Conservation (phyloP, 1,140 invertebrate species). For the Sinella curviseta region DNA sequence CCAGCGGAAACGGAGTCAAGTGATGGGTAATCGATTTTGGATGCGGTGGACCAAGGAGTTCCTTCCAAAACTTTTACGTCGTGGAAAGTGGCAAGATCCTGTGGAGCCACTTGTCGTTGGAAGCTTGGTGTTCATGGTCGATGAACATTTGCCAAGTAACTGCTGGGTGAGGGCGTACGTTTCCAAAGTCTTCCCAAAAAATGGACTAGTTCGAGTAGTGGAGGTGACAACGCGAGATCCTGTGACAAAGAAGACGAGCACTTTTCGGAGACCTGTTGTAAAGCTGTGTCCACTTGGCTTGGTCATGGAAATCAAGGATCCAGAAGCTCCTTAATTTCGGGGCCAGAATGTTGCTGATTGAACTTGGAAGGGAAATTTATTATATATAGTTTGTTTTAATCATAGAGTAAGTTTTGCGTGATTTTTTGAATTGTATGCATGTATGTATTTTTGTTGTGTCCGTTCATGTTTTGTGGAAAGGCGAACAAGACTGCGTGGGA, state of each 20-base stretch:
- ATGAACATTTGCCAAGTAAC: background rate
- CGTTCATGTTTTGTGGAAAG: no score
- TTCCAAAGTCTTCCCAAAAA: background rate
- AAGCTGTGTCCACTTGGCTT: background rate
- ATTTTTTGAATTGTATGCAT: no score
- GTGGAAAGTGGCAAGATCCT: background rate
- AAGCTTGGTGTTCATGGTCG: background rate
- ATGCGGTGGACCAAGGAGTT: background rate
- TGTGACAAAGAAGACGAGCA: background rate
- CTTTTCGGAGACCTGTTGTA: background rate
- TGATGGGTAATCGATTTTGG: constrained; percentile 29
- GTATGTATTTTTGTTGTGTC: no score
- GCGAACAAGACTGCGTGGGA: no score
- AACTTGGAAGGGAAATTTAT: constrained; percentile 24
- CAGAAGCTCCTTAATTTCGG: background rate
- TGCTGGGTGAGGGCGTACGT: background rate
- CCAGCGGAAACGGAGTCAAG: constrained; percentile 14
- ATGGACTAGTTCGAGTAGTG: background rate
- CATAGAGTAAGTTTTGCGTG: background rate
- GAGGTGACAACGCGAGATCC: background rate
- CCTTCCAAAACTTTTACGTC: background rate
- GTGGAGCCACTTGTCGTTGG: background rate
- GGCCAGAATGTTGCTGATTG: background rate
- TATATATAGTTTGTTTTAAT: background rate
- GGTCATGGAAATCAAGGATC: background rate